A percentile compares a stretch with the other conserved stretches of the same genome.
phyloP scores from a whole-genome alignment of 2,888 invertebrate genomes.

The Drosophila fulvimacula region DNA sequence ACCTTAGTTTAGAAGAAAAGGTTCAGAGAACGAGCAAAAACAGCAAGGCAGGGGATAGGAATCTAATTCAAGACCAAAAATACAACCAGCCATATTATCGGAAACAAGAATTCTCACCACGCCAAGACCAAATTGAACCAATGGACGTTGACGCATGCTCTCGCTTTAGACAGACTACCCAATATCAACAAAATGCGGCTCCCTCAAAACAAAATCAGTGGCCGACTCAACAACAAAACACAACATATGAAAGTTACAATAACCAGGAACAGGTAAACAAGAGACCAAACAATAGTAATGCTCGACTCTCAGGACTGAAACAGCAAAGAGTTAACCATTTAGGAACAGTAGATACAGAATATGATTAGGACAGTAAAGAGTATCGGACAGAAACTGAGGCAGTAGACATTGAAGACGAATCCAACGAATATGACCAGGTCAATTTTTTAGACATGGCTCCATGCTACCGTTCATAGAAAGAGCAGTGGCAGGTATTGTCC shows the following conservation, averaged over 20 bases:
- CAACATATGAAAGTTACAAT: neutral
- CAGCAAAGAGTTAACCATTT: neutral
- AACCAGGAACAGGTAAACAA: neutral
- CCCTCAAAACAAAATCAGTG: neutral
- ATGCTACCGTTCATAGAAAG: constrained; percentile 1
- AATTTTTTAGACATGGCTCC: neutral
- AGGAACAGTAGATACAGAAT: neutral
- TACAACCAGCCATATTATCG: neutral
- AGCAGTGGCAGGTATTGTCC: neutral
- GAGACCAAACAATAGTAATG: neutral
- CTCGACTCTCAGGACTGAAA: neutral
- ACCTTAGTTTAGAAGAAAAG: too few relatives aligned
- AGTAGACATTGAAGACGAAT: neutral
- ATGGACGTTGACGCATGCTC: neutral
- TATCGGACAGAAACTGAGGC: neutral
- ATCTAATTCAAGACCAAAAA: too few relatives aligned
- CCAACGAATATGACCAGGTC: neutral
- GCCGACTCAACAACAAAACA: neutral
- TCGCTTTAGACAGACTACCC: neutral
- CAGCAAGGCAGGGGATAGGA: too few relatives aligned
- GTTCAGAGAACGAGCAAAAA: too few relatives aligned
- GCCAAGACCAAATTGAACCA: neutral
- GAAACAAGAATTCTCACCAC: neutral
- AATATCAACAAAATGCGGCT: neutral
- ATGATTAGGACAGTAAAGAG: neutral